Evolutionary conservation across 1,140 invertebrate genomes (phyloP).

Genomic region (Aphis craccivora): DNA sequence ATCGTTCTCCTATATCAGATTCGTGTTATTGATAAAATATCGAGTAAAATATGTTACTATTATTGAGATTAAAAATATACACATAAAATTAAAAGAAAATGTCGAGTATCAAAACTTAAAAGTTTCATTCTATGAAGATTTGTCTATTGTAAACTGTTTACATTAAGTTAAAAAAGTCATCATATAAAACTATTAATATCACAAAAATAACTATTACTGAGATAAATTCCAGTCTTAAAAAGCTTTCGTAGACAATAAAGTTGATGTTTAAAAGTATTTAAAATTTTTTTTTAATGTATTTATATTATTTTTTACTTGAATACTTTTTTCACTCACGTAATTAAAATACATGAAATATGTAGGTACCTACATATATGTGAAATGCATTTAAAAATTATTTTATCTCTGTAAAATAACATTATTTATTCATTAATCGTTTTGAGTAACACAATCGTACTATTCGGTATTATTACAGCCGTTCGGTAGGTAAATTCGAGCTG

Average conservation of each 20-base stretch:
- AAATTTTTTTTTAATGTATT: not conserved
- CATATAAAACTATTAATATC: not conserved
- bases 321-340: no score
- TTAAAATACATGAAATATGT: not conserved
- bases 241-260: not conserved
- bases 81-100: not conserved
- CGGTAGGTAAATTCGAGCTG: not conserved
- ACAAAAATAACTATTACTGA: not conserved
- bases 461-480: not conserved
- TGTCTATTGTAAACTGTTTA: not conserved
- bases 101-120: not conserved
- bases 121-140: not conserved
- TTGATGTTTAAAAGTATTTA: not conserved
- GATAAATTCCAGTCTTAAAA: not conserved
- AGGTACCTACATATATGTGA: no score
- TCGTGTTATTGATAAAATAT: not conserved
- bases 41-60: not conserved
- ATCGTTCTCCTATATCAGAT: not conserved
- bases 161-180: not conserved
- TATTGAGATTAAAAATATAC: not conserved
- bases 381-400: not conserved
- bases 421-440: not conserved
- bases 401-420: not conserved
- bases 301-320: not conserved
- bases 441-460: not conserved